Conservation (phyloP, 1,140 invertebrate genomes). For the Eumaeus atala region DNA sequence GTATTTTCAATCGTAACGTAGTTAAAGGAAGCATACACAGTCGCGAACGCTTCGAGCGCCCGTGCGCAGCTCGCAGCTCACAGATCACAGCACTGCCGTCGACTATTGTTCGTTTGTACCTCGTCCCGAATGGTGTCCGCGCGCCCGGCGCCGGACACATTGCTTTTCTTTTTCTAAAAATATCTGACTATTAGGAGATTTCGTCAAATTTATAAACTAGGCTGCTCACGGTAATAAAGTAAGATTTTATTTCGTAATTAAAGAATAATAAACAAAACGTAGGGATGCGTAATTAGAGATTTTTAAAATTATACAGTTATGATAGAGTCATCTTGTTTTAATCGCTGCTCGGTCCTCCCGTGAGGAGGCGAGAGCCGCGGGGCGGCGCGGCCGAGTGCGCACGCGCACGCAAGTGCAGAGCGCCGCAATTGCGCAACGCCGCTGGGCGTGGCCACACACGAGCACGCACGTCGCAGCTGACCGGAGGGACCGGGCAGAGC, state of each 20-base stretch:
- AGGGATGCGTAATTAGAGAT: slow-evolving; percentile 73
- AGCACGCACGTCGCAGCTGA: slow-evolving; percentile 15
- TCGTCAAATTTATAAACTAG: slow-evolving; percentile 71
- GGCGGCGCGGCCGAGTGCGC: slow-evolving; percentile 21
- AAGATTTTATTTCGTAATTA: slow-evolving; percentile 74
- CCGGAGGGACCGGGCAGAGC: slow-evolving; percentile 38
- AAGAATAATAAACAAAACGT: slow-evolving; percentile 72
- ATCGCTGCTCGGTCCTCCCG: slow-evolving; percentile 39
- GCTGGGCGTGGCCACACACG: slow-evolving; percentile 5
- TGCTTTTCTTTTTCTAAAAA: slow-evolving; percentile 67
- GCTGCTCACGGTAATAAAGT: slow-evolving; percentile 69
- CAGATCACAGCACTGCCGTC: slow-evolving; percentile 19
- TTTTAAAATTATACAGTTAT: slow-evolving; percentile 74
- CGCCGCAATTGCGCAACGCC: slow-evolving; percentile 16
- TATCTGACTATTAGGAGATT: slow-evolving; percentile 65
- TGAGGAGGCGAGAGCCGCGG: slow-evolving; percentile 16
- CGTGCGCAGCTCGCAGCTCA: slow-evolving; percentile 7
- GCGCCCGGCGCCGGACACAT: slow-evolving; percentile 35
- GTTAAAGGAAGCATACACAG: slow-evolving; percentile 59
- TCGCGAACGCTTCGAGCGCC: slow-evolving; percentile 46
- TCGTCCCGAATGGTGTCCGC: slow-evolving; percentile 5
- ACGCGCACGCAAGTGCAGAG: slow-evolving; percentile 14
- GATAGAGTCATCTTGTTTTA: slow-evolving; percentile 62
- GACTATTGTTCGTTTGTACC: slow-evolving; percentile 18
- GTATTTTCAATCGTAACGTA: slow-evolving; percentile 69